Base-by-base conservation (phyloP, 2,113 vertebrate species). In the Anoplopoma fimbria region DNA sequence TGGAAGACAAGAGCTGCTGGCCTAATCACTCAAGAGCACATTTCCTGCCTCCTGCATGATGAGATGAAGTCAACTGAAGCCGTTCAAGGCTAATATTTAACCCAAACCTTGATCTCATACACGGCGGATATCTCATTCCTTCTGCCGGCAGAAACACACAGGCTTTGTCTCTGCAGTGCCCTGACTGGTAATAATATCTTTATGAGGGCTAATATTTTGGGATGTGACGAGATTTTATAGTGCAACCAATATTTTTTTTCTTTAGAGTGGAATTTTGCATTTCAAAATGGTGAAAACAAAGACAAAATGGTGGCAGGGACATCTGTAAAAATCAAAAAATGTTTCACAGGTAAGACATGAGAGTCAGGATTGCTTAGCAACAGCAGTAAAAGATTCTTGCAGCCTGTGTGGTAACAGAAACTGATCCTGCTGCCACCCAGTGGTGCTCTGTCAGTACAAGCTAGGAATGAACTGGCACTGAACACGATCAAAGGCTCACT, bases 301-400 rank as follows among this genome's bases (percentile, higher is more conserved):
- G 88, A 93, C 88, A 92, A 90, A 91, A 93, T 93, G 90, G 89
- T 92, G 91, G 89, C 93, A 84, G 88, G 80, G 86, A 87, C 88
- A 88, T 90, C 84, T 79, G 89, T 86, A 91, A 89, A 92, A 91
- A 89, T 90, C 76, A 85, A 75, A 92, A 38, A 87, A 85, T 87
- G 82, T 93, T 93, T 86, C 89, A 91, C 88, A 92, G 91, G 87
- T 93, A 87, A 91, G 79, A 79, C 80, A 89, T 75, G 79, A 78
- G 86, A 92, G 73, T 85, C 77, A 67, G 81, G 70, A 93, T 93
- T 93, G 94, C 94, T 93, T 94, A 94, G 94, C 92, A 95, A 95
- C 94, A 94, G 93, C 86, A 90, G 89, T 72, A 77, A 84, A 88
- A 67, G 21, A 38, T 19, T 81, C 68, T 89, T 88, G 69, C 80